phyloP scores from a whole-genome alignment of 2,888 invertebrate genomes.

The Vanessa cardui region DNA sequence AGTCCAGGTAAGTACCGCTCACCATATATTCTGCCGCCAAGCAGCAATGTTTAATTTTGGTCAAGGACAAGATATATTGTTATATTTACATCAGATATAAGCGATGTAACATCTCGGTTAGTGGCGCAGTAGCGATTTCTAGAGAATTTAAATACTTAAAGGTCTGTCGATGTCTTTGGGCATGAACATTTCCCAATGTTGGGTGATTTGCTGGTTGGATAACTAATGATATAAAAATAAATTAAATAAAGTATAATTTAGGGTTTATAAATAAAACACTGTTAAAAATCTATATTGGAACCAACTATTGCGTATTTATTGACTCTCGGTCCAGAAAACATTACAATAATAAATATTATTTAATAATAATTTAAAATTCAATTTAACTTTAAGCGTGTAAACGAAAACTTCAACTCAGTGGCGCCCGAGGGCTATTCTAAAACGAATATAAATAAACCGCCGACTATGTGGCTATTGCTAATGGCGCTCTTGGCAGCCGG shows the following conservation, averaged over 20 bases:
- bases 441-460: constrained; percentile 80
- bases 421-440: constrained; percentile 79
- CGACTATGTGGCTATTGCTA: constrained; percentile 83
- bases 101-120: too few species aligned
- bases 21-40: too few species aligned
- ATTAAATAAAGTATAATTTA: not conserved
- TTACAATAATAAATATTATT: constrained; percentile 72
- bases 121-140: too few species aligned
- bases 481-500: constrained; percentile 57
- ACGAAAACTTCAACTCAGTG: constrained; percentile 66
- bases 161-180: too few species aligned
- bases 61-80: too few species aligned
- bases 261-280: constrained; percentile 54
- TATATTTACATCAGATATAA: too few species aligned
- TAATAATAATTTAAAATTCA: constrained; percentile 71
- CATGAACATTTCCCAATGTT: too few species aligned
- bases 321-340: constrained; percentile 79
- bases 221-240: too few species aligned
- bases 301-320: constrained; percentile 84
- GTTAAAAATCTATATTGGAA: constrained; percentile 71
- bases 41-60: too few species aligned
- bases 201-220: too few species aligned
- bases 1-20: too few species aligned
- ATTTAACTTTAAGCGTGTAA: constrained; percentile 78
- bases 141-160: too few species aligned